These are phyloP conservation scores for Gorsachius magnificus DNA, from an alignment of 2,797 vertebrate genomes.

Conservation along the genomic window DNA sequence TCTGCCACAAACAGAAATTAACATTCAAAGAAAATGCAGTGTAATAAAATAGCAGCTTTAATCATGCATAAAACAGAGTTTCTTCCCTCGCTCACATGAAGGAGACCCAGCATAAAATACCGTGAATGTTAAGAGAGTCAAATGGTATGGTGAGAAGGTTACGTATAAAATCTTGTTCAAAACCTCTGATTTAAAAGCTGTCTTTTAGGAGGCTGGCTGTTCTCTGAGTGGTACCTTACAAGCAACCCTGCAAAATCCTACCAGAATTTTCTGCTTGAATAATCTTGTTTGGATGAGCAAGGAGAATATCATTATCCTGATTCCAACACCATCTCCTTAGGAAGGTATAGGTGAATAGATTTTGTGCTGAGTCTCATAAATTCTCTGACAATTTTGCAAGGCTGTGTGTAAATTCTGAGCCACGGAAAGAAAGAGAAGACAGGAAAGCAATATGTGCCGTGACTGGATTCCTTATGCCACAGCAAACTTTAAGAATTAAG, in stretches of 20 bases:
- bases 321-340: constrained; percentile 11
- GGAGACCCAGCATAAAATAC: background rate
- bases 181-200: constrained; percentile 33
- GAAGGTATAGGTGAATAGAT: constrained; percentile 24
- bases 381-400: constrained; percentile 44
- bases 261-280: constrained; percentile 41
- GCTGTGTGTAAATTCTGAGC: constrained; percentile 42
- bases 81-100: background rate
- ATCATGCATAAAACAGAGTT: constrained; percentile 29
- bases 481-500: background rate
- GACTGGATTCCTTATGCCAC: background rate
- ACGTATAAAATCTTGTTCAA: background rate
- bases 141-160: background rate
- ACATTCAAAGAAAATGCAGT: constrained; percentile 43
- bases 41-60: constrained; percentile 46
- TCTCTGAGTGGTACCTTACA: background rate
- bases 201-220: background rate
- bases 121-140: background rate
- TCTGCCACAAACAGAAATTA: constrained; percentile 53
- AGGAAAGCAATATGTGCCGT: background rate
- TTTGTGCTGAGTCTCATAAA: constrained; percentile 50
- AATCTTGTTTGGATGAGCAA: background rate
- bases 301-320: constrained; percentile 41
- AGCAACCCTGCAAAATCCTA: background rate
- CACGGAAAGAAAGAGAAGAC: background rate